Base-by-base conservation (phyloP, 2,113 vertebrate genomes). In the Anthoscopus minutus region DNA sequence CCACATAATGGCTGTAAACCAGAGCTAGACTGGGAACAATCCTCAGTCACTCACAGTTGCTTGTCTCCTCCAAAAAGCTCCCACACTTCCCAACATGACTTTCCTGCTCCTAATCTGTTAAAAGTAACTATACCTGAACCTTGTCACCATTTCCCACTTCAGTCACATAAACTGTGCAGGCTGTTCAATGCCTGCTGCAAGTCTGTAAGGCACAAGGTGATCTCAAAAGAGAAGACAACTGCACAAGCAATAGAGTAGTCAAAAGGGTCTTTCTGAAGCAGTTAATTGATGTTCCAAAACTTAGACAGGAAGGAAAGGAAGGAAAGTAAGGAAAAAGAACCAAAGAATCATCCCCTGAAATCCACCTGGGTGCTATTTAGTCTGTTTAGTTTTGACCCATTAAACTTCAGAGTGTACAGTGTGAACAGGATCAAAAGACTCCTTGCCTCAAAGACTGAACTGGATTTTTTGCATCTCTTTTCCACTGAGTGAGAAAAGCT, bases 381-480 rank as follows among this genome's bases (percentile, higher is more conserved):
- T 18, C 11, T 38, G 20, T 93, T 94, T 76, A 86, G 47, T 65
- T 94, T 88, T 82, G 51, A 64, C 60, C 24, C 37, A 64, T 4
- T 60, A 40, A 79, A 88, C 22, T 58, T 38, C 30, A 31, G 47
- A 67, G 12, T 17, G 14, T 17, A 15, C 30, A 81, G 47, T 2
- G 3, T 33, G 15, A 81, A 74, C 5, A 73, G n/a, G 54, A 77
- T 50, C 23, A 83, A 85, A 84, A 67, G 20, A 51, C 31, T 71
- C 28, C 53, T 89, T 81, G 18, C 20, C 48, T 87, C 22, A 53
- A 85, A 86, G 58, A 82, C 15, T 33, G 40, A 96, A 92, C 65
- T 90, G 97, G 72, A 74, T 51, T 64, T 84, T 94, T 94, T 88
- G 27, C 15, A 31, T 35, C 30, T 85, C 38, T 91, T 93, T 91